Conservation (phyloP, 2,113 vertebrate species). For the Dasypus novemcinctus region DNA sequence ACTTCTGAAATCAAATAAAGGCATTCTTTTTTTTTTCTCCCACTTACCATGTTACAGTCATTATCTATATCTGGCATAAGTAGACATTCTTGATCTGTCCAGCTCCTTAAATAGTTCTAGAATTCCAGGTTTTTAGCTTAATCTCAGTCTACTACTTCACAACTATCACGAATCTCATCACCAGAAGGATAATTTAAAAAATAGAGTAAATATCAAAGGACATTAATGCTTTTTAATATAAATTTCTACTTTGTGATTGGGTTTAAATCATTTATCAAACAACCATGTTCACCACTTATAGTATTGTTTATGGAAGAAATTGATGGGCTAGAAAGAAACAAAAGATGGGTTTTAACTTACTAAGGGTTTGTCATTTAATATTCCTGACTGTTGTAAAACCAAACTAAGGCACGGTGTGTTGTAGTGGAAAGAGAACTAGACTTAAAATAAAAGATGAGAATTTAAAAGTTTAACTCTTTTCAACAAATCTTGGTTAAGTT, state of each 20-base stretch:
- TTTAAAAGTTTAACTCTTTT: conserved; percentile 5
- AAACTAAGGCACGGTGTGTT: conserved; percentile 41
- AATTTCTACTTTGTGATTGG: conserved; percentile 60
- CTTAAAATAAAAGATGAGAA: neutral
- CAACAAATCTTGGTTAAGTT: conserved; percentile 25
- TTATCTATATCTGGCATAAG: conserved; percentile 30
- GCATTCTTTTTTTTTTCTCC: neutral
- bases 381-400: conserved; percentile 29
- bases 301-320: conserved; percentile 48
- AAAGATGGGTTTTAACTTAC: conserved; percentile 25
- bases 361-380: neutral
- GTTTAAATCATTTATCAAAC: conserved; percentile 64
- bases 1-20: conserved; percentile 57
- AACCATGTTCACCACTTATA: conserved; percentile 49
- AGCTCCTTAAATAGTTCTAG: conserved; percentile 45
- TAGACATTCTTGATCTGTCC: conserved; percentile 28
- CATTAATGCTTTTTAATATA: conserved; percentile 72
- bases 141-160: conserved; percentile 59
- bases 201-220: conserved; percentile 50
- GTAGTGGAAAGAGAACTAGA: neutral
- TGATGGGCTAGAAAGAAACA: conserved; percentile 52
- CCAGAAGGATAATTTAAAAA: conserved; percentile 41
- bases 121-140: conserved; percentile 47
- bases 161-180: conserved; percentile 60
- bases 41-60: conserved; percentile 43